A percentile compares a stretch with the other conserved stretches of the same genome.
Evolutionary conservation across 2,113 vertebrate genomes (phyloP).

Genomic region (Sorex araneus): DNA sequence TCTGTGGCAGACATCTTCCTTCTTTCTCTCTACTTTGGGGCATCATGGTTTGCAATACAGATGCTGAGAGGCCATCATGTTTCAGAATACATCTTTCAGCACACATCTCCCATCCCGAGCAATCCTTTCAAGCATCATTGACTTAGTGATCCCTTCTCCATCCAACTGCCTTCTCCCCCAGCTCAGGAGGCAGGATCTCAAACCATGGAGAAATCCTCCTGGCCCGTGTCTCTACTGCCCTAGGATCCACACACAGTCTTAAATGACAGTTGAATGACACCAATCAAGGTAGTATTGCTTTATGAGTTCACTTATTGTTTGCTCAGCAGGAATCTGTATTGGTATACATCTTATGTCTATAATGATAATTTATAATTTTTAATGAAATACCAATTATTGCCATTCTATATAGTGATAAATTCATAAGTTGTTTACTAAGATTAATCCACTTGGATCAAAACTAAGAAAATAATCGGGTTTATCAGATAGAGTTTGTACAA

Average conservation of each 20-base stretch:
- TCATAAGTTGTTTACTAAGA: neutral
- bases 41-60: too few relatives aligned
- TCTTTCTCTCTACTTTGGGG: too few relatives aligned
- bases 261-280: neutral
- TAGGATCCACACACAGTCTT: neutral
- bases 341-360: neutral
- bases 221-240: too few relatives aligned
- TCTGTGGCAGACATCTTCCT: too few relatives aligned
- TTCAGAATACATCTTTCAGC: too few relatives aligned
- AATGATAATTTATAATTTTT: neutral
- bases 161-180: too few relatives aligned
- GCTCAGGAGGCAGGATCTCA: too few relatives aligned
- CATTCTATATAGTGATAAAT: neutral
- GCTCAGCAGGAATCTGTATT: neutral
- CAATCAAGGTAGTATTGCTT: neutral
- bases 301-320: neutral
- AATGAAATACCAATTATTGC: neutral
- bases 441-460: neutral
- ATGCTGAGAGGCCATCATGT: too few relatives aligned
- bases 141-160: too few relatives aligned
- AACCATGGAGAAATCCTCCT: too few relatives aligned
- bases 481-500: neutral
- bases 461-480: neutral
- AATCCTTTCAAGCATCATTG: too few relatives aligned
- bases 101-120: too few relatives aligned